These are phyloP conservation scores for Herminia tarsipennalis DNA, from an alignment of 2,888 invertebrate species.

Conservation along the genomic window DNA sequence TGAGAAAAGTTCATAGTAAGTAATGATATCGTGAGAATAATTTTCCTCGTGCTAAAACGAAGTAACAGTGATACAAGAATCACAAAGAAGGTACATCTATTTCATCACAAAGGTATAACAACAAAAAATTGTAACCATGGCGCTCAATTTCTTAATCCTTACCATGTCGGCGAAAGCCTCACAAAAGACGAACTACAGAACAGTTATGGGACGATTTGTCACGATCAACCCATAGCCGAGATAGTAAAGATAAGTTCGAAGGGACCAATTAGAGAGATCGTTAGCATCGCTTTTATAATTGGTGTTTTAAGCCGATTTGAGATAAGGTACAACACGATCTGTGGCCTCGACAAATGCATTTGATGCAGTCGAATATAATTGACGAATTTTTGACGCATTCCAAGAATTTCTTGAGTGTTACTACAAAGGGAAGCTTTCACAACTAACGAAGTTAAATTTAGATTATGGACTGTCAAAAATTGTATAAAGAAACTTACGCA, in stretches of 20 bases:
- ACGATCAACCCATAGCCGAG: conserved; percentile 35
- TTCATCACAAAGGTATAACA: conserved; percentile 3
- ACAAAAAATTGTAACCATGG: conserved; percentile 3
- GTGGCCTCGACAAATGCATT: conserved; percentile 38
- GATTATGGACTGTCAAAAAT: background rate
- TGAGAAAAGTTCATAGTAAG: too few relatives aligned
- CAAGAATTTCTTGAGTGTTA: conserved; percentile 7
- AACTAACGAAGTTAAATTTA: background rate
- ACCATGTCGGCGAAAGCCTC: conserved; percentile 10
- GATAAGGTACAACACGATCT: conserved; percentile 30
- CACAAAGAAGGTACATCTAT: background rate
- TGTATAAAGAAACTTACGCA: background rate
- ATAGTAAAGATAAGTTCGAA: conserved; percentile 44
- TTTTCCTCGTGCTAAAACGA: too few relatives aligned
- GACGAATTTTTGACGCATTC: conserved; percentile 27
- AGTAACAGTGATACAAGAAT: background rate
- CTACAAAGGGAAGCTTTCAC: background rate
- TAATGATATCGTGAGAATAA: too few relatives aligned
- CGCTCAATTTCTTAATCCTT: conserved; percentile 16
- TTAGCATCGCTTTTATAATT: conserved; percentile 54
- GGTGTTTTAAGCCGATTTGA: conserved; percentile 42
- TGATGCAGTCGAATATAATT: conserved; percentile 25
- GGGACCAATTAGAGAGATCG: conserved; percentile 54
- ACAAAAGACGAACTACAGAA: conserved; percentile 17
- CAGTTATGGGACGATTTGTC: conserved; percentile 37